A percentile compares a stretch with the other conserved stretches of the same genome.
phyloP scores from a whole-genome alignment of 2,113 vertebrate genomes.

The Taxidea taxus region DNA sequence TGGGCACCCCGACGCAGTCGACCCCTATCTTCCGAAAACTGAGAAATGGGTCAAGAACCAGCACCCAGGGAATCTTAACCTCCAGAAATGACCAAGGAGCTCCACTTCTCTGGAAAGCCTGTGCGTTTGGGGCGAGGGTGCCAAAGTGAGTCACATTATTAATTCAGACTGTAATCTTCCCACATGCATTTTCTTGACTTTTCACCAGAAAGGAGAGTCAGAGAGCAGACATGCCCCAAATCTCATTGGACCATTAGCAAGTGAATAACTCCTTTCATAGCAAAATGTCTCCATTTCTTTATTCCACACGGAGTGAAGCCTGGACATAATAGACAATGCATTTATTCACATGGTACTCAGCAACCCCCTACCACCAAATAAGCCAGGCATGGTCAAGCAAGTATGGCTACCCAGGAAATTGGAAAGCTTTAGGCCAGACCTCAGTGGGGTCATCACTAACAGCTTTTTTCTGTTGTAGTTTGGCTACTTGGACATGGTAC shows the following conservation, averaged over 20 bases:
- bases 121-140: neutral
- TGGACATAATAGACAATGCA: conserved; percentile 68
- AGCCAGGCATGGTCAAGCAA: conserved; percentile 21
- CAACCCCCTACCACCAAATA: neutral
- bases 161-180: conserved; percentile 54
- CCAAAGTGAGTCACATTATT: conserved; percentile 19
- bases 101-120: neutral
- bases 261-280: conserved; percentile 73
- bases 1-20: neutral
- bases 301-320: conserved; percentile 41
- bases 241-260: conserved; percentile 44
- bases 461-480: neutral
- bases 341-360: conserved; percentile 67
- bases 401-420: conserved; percentile 58
- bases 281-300: conserved; percentile 48
- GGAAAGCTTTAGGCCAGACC: neutral
- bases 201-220: conserved; percentile 50
- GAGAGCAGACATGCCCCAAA: conserved; percentile 62
- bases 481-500: neutral
- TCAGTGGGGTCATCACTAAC: neutral
- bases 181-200: conserved; percentile 48
- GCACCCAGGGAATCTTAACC: neutral
- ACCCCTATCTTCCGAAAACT: neutral
- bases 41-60: neutral
- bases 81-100: neutral